Conservation (phyloP, 2,888 invertebrate species). For the Dyspetes luteomarginatus region DNA sequence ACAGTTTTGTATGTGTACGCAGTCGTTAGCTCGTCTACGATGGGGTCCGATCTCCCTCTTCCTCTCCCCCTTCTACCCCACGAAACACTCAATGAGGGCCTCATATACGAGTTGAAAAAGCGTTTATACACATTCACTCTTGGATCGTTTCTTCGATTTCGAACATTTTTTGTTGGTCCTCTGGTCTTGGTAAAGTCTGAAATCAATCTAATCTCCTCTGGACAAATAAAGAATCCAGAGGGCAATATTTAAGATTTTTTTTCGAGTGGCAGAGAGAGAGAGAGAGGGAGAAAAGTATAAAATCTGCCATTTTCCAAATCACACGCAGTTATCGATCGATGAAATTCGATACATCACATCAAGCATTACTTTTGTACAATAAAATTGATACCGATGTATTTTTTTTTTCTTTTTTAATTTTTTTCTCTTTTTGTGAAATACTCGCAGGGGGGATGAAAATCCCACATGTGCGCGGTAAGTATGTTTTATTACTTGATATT, state of each 20-base stretch:
- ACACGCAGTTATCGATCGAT: background rate
- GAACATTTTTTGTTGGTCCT: too few relatives aligned
- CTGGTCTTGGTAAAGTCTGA: too few relatives aligned
- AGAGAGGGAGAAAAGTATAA: background rate
- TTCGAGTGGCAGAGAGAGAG: background rate
- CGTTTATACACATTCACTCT: background rate
- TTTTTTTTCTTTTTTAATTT: background rate
- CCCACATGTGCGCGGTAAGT: background rate
- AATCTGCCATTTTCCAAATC: background rate
- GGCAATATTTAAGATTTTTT: background rate
- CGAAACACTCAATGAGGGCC: background rate
- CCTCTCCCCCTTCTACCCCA: too few relatives aligned
- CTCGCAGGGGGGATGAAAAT: background rate
- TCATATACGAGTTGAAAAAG: background rate
- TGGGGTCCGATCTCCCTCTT: slow-evolving; percentile 27
- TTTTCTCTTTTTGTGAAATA: background rate
- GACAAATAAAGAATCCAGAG: too few relatives aligned
- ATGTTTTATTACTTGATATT: slow-evolving; percentile 43
- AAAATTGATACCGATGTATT: background rate
- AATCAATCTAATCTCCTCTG: too few relatives aligned
- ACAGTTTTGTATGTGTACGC: slow-evolving; percentile 12
- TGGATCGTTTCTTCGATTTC: too few relatives aligned
- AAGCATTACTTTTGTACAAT: background rate
- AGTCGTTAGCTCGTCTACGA: background rate
- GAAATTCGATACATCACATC: background rate